These are phyloP conservation scores for Alentia gelatinosa DNA, from an alignment of 2,888 invertebrate species.

Conservation along the genomic window DNA sequence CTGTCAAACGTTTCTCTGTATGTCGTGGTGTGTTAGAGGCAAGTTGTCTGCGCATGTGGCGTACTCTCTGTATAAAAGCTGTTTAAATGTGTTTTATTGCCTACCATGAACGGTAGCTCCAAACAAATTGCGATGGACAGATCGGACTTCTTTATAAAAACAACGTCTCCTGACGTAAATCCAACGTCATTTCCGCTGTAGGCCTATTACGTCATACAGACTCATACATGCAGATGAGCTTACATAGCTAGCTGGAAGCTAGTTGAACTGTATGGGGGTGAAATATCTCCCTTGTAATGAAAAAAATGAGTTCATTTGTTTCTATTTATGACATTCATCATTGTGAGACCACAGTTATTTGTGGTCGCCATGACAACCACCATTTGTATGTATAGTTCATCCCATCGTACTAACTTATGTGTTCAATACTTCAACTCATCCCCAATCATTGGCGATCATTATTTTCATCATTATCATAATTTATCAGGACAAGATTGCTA, in stretches of 20 bases:
- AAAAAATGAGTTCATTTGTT: slow-evolving; percentile 7
- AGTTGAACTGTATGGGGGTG: background rate
- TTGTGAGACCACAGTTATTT: background rate
- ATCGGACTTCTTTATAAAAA: background rate
- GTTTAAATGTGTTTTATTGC: slow-evolving; percentile 44
- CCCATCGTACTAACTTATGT: slow-evolving; percentile 38
- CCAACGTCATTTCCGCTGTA: slow-evolving; percentile 6
- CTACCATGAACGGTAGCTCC: slow-evolving; percentile 9
- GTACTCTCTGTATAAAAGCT: slow-evolving; percentile 19
- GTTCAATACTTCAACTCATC: slow-evolving; percentile 29
- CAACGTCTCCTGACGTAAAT: background rate
- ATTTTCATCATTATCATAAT: slow-evolving; percentile 3
- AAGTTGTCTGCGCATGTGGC: background rate
- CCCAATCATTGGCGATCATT: background rate
- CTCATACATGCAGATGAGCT: background rate
- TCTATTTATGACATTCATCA: slow-evolving; percentile 26
- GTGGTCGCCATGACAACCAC: background rate
- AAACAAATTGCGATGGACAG: background rate
- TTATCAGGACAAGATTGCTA: slow-evolving; percentile 44
- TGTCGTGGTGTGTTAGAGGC: slow-evolving; percentile 38
- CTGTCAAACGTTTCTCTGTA: slow-evolving; percentile 12
- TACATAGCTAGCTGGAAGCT: background rate
- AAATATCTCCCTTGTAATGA: background rate
- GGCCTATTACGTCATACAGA: background rate
- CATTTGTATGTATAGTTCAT: slow-evolving; percentile 13